A percentile compares a stretch with the other conserved stretches of the same genome.
Evolutionary conservation across 2,113 vertebrate genomes (phyloP).

Genomic region (Murina feae): DNA sequence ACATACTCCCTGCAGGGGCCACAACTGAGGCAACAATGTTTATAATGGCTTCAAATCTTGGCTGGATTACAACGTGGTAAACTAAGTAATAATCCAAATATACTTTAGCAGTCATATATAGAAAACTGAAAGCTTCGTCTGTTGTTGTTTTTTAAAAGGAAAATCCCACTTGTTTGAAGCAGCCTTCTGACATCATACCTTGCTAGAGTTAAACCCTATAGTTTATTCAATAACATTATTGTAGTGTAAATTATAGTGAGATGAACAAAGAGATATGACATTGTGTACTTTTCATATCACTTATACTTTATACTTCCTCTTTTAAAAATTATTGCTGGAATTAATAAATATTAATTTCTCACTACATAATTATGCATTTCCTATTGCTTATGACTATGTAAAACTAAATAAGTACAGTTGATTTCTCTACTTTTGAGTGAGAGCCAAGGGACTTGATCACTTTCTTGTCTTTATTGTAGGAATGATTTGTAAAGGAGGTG

Average conservation of each 20-base stretch:
- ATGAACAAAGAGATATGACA: neutral
- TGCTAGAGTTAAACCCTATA: neutral
- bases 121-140: neutral
- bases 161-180: neutral
- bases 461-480: neutral
- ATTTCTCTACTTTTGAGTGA: neutral
- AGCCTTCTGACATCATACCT: neutral
- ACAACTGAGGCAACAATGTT: neutral
- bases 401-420: neutral
- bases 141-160: neutral
- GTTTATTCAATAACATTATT: neutral
- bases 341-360: neutral
- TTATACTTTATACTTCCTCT: neutral
- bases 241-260: neutral
- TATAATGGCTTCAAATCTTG: neutral
- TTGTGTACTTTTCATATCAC: neutral
- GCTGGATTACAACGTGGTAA: neutral
- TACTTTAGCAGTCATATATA: neutral
- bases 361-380: neutral
- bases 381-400: neutral
- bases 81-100: neutral
- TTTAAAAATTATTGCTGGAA: neutral
- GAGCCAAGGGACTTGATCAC: neutral
- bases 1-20: neutral
- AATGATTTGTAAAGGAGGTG: neutral